Percentiles rank a stretch among this genome's conserved stretches.
Conservation (phyloP, 1,140 invertebrate species). For the Triops longicaudatus region DNA sequence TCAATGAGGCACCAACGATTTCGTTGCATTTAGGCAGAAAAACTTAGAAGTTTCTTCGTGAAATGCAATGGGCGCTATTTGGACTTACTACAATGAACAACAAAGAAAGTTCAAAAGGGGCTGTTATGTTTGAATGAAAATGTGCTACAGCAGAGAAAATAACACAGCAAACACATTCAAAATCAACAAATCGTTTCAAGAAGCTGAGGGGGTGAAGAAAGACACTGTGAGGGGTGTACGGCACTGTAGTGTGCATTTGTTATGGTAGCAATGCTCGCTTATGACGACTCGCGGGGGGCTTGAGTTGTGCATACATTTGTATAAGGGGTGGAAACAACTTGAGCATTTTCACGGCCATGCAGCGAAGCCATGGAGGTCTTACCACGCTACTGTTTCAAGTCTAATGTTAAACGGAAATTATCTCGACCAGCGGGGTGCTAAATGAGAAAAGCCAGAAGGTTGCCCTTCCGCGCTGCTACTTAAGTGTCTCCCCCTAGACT, state of each 20-base stretch:
- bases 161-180: background rate
- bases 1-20: too few relatives aligned
- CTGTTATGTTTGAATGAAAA: background rate
- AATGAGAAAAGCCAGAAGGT: background rate
- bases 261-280: background rate
- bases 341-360: background rate
- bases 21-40: too few relatives aligned
- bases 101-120: background rate
- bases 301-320: background rate
- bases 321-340: background rate
- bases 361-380: background rate
- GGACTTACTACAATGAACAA: background rate
- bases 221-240: background rate
- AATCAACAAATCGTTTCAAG: background rate
- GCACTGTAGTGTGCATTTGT: background rate
- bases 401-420: background rate
- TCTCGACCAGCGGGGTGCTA: background rate
- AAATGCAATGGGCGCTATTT: background rate
- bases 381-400: conserved; percentile 7
- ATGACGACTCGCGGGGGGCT: background rate
- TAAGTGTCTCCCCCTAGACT: background rate
- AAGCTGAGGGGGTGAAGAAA: background rate
- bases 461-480: background rate
- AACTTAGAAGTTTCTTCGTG: too few relatives aligned
- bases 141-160: background rate